A percentile compares a stretch with the other conserved stretches of the same genome.
Conservation (phyloP, 2,113 vertebrate species). For the Colistium nudipinnis region DNA sequence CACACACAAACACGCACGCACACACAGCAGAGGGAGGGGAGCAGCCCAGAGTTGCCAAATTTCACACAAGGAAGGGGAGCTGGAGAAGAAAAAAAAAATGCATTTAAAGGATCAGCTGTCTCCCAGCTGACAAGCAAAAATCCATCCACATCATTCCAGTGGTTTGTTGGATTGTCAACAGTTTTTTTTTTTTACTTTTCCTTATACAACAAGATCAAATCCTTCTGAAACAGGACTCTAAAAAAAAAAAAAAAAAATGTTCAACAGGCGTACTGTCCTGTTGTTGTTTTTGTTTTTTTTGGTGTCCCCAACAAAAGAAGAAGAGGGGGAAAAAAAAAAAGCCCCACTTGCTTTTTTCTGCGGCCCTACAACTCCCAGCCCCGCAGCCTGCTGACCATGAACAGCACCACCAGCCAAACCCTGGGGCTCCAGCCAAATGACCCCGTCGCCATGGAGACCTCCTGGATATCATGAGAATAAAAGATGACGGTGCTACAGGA, state of each 20-base stretch:
- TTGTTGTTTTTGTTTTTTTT: too few relatives aligned
- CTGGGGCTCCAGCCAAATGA: conserved; percentile 42
- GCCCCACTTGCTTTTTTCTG: conserved; percentile 28
- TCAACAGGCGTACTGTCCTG: too few relatives aligned
- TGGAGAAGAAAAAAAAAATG: conserved; percentile 25
- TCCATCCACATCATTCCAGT: conserved; percentile 45
- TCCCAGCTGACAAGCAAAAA: conserved; percentile 24
- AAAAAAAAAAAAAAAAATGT: too few relatives aligned
- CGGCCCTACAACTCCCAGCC: conserved; percentile 12
- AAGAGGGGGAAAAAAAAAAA: too few relatives aligned
- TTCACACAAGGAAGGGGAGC: conserved; percentile 67
- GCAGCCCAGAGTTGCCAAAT: conserved; percentile 65
- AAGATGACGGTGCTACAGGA: conserved; percentile 36
- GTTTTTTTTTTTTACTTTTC: conserved; percentile 24
- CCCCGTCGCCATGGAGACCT: conserved; percentile 48
- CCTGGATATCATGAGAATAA: conserved; percentile 17
- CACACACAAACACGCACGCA: conserved; percentile 39
- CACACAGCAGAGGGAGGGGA: conserved; percentile 59
- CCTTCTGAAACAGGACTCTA: background rate
- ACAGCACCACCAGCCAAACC: conserved; percentile 47
- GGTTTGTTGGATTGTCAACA: conserved; percentile 25
- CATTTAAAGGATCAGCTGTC: conserved; percentile 53
- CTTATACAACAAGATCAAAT: conserved; percentile 22
- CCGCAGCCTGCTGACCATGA: conserved; percentile 63
- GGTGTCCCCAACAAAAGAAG: too few relatives aligned